phyloP scores from a whole-genome alignment of 1,140 invertebrate species.

The Diorhabda elongata region DNA sequence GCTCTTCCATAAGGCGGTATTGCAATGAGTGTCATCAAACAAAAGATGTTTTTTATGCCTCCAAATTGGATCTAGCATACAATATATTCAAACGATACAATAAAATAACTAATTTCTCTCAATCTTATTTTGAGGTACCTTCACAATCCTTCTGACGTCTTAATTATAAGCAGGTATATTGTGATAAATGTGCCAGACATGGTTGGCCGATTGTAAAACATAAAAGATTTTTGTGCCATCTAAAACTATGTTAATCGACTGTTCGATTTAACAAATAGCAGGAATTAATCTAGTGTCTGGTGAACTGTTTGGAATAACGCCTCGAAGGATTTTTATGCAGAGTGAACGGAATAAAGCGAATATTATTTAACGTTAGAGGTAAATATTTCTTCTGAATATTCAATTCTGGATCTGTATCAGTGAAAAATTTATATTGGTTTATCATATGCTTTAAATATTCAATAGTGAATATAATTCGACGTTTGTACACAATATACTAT shows the following conservation, averaged over 20 bases:
- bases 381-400: too few relatives aligned
- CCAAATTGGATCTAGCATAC: too few relatives aligned
- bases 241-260: slow-evolving; percentile 37
- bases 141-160: slow-evolving; percentile 25
- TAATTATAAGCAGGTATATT: slow-evolving; percentile 34
- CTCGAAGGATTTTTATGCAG: slow-evolving; percentile 1
- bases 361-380: background rate
- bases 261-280: slow-evolving; percentile 34
- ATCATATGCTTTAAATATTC: too few relatives aligned
- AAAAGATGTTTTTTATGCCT: too few relatives aligned
- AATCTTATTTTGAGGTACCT: slow-evolving; percentile 2
- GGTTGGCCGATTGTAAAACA: slow-evolving; percentile 5
- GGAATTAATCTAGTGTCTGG: slow-evolving; percentile 26
- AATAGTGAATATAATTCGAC: too few relatives aligned
- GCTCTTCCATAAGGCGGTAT: too few relatives aligned
- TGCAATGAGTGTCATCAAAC: too few relatives aligned
- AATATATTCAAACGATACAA: too few relatives aligned
- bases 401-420: too few relatives aligned
- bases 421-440: too few relatives aligned
- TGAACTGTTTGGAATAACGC: slow-evolving; percentile 10
- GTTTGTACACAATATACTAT: too few relatives aligned
- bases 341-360: background rate
- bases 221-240: slow-evolving; percentile 17
- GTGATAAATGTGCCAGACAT: slow-evolving; percentile 32
- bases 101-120: too few relatives aligned